Evolutionary conservation across 2,888 invertebrate genomes (phyloP).

Genomic region (Ectropis crepuscularia): DNA sequence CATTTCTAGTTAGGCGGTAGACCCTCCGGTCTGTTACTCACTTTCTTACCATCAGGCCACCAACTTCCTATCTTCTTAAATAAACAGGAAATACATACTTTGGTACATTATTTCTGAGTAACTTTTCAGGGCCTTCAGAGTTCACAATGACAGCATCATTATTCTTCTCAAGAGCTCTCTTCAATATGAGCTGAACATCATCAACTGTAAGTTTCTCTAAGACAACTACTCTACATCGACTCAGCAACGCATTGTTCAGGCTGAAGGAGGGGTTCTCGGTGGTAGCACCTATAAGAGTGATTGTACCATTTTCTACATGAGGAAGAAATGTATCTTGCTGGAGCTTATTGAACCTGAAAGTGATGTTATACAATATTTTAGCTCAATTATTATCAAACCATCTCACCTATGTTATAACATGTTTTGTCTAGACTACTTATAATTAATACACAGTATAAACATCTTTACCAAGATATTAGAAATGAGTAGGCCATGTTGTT

Average conservation of each 20-base stretch:
- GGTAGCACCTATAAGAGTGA: constrained; percentile 92
- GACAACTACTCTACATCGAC: constrained; percentile 91
- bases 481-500: no score
- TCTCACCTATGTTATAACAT: no score
- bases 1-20: no score
- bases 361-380: background rate
- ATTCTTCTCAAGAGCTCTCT: constrained; percentile 78
- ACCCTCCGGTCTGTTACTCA: no score
- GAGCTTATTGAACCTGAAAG: constrained; percentile 89
- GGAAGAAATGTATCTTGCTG: constrained; percentile 93
- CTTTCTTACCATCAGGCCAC: no score
- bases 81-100: constrained; percentile 47
- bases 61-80: no score
- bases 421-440: no score
- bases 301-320: constrained; percentile 91
- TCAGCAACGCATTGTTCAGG: constrained; percentile 91
- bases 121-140: constrained; percentile 44
- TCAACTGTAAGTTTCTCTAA: constrained; percentile 87
- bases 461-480: no score
- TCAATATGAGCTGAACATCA: constrained; percentile 86
- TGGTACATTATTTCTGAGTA: constrained; percentile 45
- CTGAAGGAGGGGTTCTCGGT: constrained; percentile 96
- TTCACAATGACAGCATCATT: constrained; percentile 60
- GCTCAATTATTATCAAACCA: no score
- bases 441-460: no score